Conservation (phyloP, 2,888 invertebrate species). For the Ormyrus rosae region DNA sequence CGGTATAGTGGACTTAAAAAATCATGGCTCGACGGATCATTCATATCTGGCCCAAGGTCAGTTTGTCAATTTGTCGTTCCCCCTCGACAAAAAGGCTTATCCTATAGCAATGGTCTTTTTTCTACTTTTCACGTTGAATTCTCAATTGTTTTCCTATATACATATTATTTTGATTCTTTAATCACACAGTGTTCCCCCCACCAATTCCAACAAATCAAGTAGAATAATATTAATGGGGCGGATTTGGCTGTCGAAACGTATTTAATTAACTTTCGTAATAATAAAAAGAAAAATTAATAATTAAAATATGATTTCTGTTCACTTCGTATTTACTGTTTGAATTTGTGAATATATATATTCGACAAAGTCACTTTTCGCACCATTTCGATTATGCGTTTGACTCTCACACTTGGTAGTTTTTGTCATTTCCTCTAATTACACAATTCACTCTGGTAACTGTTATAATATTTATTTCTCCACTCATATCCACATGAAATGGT, state of each 20-base stretch:
- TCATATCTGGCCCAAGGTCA: conserved; percentile 70
- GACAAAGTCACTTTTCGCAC: neutral
- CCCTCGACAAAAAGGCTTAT: conserved; percentile 47
- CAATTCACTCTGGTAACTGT: conserved; percentile 25
- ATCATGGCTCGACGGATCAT: conserved; percentile 59
- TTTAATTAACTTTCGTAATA: neutral
- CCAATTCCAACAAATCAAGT: conserved; percentile 20
- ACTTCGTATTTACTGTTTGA: neutral
- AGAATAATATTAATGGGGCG: conserved; percentile 23
- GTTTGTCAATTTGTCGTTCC: conserved; percentile 63
- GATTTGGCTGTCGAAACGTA: conserved; percentile 8
- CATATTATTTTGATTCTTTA: neutral
- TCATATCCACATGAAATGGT: conserved; percentile 14
- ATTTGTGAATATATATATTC: too few species aligned
- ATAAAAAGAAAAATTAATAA: neutral
- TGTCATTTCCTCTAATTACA: conserved; percentile 41
- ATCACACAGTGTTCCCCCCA: conserved; percentile 19
- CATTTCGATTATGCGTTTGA: conserved; percentile 25
- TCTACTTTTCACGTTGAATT: conserved; percentile 28
- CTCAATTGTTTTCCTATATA: conserved; percentile 14
- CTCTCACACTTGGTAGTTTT: conserved; percentile 48
- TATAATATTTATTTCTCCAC: conserved; percentile 22
- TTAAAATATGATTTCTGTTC: neutral
- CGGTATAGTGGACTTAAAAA: conserved; percentile 50
- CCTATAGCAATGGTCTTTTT: conserved; percentile 11